phyloP scores from a whole-genome alignment of 1,140 invertebrate species.

The Drosophila littoralis region DNA sequence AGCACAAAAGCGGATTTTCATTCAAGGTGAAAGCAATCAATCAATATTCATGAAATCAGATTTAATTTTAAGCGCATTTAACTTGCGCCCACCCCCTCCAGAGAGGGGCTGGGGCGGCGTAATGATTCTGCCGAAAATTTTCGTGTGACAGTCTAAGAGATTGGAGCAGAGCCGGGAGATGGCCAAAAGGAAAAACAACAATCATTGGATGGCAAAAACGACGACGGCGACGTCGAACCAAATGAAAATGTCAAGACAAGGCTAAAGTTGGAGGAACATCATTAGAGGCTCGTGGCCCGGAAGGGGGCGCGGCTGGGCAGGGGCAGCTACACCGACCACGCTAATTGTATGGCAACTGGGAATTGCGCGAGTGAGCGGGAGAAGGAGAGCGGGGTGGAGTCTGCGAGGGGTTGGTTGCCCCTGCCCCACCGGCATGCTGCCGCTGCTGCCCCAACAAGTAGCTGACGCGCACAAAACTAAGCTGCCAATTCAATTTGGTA shows the following conservation, averaged over 20 bases:
- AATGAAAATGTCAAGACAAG: constrained; percentile 75
- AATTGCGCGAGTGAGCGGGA: constrained; percentile 3
- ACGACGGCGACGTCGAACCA: constrained; percentile 54
- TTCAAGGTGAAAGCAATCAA: constrained; percentile 83
- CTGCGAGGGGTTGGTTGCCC: not conserved
- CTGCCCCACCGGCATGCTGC: not conserved
- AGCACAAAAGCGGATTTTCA: constrained; percentile 82
- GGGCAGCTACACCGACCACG: constrained; percentile 46
- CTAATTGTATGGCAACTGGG: constrained; percentile 78
- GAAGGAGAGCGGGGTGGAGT: not conserved
- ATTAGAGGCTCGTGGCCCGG: constrained; percentile 56
- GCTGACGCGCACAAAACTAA: constrained; percentile 72
- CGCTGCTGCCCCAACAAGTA: constrained; percentile 38
- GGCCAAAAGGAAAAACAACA: constrained; percentile 55
- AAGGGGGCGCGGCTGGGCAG: not conserved
- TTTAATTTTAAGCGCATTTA: constrained; percentile 83
- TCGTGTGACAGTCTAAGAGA: constrained; percentile 57
- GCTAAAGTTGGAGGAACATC: constrained; percentile 72
- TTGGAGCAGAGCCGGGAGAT: too few relatives aligned
- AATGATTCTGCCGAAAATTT: constrained; percentile 71
- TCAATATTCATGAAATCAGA: constrained; percentile 83
- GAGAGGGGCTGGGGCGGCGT: constrained; percentile 9
- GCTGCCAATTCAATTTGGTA: constrained; percentile 82
- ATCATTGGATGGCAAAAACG: constrained; percentile 46
- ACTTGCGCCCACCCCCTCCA: constrained; percentile 50